These are phyloP conservation scores for Barbus barbus DNA, from an alignment of 2,113 vertebrate genomes.

Conservation along the genomic window DNA sequence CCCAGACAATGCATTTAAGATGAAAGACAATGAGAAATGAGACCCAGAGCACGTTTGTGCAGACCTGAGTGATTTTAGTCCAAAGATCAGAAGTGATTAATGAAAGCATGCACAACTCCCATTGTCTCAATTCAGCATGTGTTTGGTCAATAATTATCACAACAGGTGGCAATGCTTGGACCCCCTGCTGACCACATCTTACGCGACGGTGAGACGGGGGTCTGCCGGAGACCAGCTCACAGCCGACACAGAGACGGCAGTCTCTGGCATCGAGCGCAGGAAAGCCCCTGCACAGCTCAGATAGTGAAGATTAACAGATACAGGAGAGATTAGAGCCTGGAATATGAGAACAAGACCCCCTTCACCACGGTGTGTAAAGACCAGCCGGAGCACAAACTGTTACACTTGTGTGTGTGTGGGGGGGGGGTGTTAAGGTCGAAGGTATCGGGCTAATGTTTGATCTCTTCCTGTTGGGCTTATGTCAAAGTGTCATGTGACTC, in stretches of 20 bases:
- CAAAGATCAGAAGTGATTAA: constrained; percentile 48
- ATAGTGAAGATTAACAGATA: constrained; percentile 67
- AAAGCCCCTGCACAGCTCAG: constrained; percentile 56
- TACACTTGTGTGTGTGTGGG: constrained; percentile 38
- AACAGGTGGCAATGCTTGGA: constrained; percentile 71
- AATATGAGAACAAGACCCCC: constrained; percentile 63
- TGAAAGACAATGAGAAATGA: neutral
- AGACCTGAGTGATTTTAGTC: neutral
- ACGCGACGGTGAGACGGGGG: constrained; percentile 21
- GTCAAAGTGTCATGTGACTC: constrained; percentile 34
- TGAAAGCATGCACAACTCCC: constrained; percentile 37
- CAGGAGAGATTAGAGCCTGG: constrained; percentile 57
- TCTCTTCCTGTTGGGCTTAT: constrained; percentile 44
- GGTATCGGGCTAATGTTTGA: constrained; percentile 39
- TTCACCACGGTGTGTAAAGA: neutral
- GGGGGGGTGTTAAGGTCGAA: neutral
- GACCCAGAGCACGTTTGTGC: neutral
- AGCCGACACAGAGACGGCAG: constrained; percentile 60
- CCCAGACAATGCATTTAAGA: neutral
- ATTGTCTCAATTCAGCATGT: constrained; percentile 54
- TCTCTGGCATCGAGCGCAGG: constrained; percentile 67
- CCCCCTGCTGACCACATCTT: constrained; percentile 54
- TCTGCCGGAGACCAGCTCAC: constrained; percentile 13
- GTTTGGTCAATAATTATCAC: constrained; percentile 67
- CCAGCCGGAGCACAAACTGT: neutral